These are phyloP conservation scores for Loris lydekkerianus DNA, from an alignment of 2,797 vertebrate species.

Conservation along the genomic window DNA sequence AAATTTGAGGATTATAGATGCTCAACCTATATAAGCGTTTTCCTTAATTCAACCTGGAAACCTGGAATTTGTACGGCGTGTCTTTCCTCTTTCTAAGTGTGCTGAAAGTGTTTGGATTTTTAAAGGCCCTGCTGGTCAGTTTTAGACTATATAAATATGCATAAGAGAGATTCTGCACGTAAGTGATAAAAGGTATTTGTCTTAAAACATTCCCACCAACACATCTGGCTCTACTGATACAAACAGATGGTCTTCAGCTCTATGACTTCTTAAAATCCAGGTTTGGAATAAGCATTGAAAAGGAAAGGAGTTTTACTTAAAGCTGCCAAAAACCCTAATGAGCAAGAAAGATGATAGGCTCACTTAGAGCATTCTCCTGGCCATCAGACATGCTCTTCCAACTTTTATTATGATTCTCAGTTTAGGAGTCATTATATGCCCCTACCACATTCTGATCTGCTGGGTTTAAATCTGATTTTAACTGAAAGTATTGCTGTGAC, in stretches of 20 bases:
- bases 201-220: background rate
- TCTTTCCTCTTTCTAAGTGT: slow-evolving; percentile 14
- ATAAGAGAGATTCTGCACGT: background rate
- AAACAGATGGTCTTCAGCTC: background rate
- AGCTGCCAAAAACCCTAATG: background rate
- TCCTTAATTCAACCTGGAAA: slow-evolving; percentile 20
- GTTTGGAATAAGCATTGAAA: background rate
- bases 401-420: background rate
- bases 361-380: background rate
- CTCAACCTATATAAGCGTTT: background rate
- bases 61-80: background rate
- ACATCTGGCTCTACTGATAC: background rate
- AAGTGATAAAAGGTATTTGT: background rate
- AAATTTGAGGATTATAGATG: background rate
- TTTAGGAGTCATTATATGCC: background rate
- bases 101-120: slow-evolving; percentile 9
- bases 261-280: background rate
- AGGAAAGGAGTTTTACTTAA: background rate
- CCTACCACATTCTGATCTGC: background rate
- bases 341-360: background rate
- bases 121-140: slow-evolving; percentile 22
- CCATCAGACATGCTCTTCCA: background rate
- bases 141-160: slow-evolving; percentile 13
- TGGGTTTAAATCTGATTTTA: background rate
- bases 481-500: background rate